Conservation (phyloP, 2,113 vertebrate species). For the Phalacrocorax pelagicus region DNA sequence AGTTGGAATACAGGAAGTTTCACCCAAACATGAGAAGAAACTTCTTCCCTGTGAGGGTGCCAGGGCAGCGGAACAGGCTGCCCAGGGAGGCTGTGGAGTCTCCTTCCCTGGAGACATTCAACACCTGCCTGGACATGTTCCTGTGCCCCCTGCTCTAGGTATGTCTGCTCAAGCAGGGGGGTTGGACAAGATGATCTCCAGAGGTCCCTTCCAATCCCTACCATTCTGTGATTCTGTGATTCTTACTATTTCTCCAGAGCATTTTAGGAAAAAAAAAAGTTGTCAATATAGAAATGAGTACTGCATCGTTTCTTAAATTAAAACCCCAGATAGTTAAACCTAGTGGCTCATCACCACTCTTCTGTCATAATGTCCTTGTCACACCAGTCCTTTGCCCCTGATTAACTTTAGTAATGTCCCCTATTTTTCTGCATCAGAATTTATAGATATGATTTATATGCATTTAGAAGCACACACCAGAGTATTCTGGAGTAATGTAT, state of each 20-base stretch:
- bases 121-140: no score
- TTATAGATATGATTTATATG: neutral
- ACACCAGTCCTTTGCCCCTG: neutral
- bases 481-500: neutral
- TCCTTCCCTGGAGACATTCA: no score
- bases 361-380: neutral
- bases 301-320: conserved; percentile 4
- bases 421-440: conserved; percentile 3
- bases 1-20: no score
- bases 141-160: no score
- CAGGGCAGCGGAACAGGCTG: no score
- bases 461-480: neutral
- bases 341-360: neutral
- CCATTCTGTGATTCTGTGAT: no score
- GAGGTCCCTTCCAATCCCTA: no score
- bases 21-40: no score
- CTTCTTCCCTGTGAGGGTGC: no score
- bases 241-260: neutral
- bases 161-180: no score
- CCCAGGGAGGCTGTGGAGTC: no score
- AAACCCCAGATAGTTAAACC: neutral
- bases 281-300: neutral
- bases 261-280: neutral
- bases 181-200: no score
- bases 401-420: neutral